These are phyloP conservation scores for Parascotia fuliginaria DNA, from an alignment of 2,888 invertebrate genomes.

Conservation along the genomic window DNA sequence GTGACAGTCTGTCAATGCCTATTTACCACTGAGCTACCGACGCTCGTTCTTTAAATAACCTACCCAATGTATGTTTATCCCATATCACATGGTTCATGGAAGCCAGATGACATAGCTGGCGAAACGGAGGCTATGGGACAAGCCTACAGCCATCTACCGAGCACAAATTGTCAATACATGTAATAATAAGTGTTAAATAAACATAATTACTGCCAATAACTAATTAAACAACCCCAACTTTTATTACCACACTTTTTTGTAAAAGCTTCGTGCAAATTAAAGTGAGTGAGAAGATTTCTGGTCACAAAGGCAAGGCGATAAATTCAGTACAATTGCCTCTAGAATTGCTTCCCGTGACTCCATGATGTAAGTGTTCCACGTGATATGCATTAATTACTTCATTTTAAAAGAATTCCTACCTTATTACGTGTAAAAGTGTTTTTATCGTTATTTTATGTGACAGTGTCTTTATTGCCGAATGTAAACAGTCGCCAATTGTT, in stretches of 20 bases:
- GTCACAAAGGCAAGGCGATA: slow-evolving; percentile 49
- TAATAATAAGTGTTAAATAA: too few relatives aligned
- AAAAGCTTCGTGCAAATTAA: background rate
- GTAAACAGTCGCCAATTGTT: background rate
- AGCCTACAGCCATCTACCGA: too few relatives aligned
- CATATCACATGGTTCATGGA: too few relatives aligned
- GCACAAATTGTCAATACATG: too few relatives aligned
- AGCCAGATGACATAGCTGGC: too few relatives aligned
- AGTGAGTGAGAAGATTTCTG: slow-evolving; percentile 28
- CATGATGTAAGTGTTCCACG: slow-evolving; percentile 55
- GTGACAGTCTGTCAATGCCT: too few relatives aligned
- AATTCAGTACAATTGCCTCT: slow-evolving; percentile 55
- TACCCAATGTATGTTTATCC: too few relatives aligned
- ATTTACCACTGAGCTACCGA: too few relatives aligned
- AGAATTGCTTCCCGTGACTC: slow-evolving; percentile 46
- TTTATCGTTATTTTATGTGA: background rate
- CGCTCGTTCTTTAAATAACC: too few relatives aligned
- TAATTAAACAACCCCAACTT: background rate
- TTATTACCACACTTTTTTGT: background rate
- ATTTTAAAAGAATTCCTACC: slow-evolving; percentile 31
- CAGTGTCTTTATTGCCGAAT: background rate
- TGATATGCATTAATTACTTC: slow-evolving; percentile 46
- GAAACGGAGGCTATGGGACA: too few relatives aligned
- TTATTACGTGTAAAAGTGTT: background rate
- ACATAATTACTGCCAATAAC: background rate